These are phyloP conservation scores for Formica selysi DNA, from an alignment of 1,140 invertebrate genomes.

Conservation along the genomic window DNA sequence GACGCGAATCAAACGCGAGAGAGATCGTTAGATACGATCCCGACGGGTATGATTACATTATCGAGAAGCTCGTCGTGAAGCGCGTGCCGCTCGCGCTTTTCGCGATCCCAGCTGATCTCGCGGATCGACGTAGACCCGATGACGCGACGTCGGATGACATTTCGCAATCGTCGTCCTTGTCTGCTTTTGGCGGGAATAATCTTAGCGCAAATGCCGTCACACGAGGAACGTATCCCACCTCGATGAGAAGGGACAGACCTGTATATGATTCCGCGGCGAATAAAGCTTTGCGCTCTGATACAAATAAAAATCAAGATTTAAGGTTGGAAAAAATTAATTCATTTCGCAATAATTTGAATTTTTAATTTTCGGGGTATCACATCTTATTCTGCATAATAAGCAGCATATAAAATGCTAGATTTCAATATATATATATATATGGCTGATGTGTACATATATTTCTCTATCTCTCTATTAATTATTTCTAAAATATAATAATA, in stretches of 20 bases:
- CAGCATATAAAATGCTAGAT: no score
- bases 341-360: background rate
- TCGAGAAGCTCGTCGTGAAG: conserved; percentile 67
- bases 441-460: no score
- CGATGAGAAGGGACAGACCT: background rate
- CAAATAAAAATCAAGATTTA: background rate
- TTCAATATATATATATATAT: no score
- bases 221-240: background rate
- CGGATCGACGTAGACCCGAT: background rate
- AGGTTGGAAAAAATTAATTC: no score
- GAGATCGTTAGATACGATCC: background rate
- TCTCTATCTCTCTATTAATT: no score
- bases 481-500: no score
- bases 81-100: conserved; percentile 55
- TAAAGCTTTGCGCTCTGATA: background rate
- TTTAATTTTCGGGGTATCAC: background rate
- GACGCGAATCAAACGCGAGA: background rate
- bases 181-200: background rate
- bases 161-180: conserved; percentile 1
- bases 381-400: no score
- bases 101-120: conserved; percentile 26
- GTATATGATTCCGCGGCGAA: background rate
- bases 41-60: conserved; percentile 58
- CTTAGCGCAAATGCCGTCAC: background rate
- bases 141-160: background rate